Conservation (phyloP, 2,113 vertebrate species). For the Hassar affinis region DNA sequence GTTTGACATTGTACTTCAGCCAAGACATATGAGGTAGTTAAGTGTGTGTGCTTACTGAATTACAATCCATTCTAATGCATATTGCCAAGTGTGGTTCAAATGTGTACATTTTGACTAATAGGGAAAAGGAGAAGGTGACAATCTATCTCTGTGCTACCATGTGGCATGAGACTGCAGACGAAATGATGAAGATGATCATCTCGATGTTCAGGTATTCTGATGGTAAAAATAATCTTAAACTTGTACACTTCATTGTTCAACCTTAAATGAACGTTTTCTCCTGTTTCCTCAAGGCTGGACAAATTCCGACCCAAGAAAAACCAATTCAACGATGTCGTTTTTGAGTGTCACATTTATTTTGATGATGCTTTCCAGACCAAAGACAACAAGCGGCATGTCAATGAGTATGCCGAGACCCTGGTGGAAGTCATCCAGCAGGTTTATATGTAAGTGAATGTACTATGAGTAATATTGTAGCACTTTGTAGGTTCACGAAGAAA, state of each 20-base stretch:
- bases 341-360: conserved; percentile 49
- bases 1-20: conserved; percentile 2
- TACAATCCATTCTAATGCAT: not conserved
- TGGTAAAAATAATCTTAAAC: not conserved
- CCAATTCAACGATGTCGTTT: conserved; percentile 4
- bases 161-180: conserved; percentile 74
- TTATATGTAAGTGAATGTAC: conserved; percentile 27
- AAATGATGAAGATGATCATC: conserved; percentile 73
- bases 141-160: conserved; percentile 66
- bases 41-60: not conserved
- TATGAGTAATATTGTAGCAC: too few species aligned
- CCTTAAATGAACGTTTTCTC: not conserved
- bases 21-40: not conserved
- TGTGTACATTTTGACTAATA: not conserved
- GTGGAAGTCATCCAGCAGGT: conserved; percentile 47
- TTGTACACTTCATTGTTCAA: not conserved
- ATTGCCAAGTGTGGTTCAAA: not conserved
- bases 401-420: conserved; percentile 46
- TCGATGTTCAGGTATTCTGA: conserved; percentile 72
- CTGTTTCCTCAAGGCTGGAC: conserved; percentile 60
- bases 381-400: conserved; percentile 29
- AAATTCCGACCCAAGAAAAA: conserved; percentile 62
- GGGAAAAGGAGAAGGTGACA: conserved; percentile 25
- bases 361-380: conserved; percentile 47
- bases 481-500: too few species aligned